A percentile compares a stretch with the other conserved stretches of the same genome.
Conservation (phyloP, 1,140 invertebrate species). For the Procambarus virginalis region DNA sequence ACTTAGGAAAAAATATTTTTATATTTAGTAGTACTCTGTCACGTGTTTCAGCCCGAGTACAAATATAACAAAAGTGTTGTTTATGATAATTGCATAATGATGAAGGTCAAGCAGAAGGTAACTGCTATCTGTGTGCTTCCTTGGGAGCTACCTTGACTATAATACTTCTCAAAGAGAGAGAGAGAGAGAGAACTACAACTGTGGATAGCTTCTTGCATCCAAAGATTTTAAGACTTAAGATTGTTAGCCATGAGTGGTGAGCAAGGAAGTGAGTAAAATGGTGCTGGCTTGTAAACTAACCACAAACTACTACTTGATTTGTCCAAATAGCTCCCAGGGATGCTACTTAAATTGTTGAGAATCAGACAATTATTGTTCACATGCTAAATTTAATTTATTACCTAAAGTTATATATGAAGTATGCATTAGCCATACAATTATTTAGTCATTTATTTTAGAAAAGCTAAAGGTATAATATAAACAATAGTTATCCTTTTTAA, state of each 20-base stretch:
- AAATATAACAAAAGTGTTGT: conserved; percentile 35
- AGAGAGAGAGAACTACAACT: not conserved
- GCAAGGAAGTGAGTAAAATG: not conserved
- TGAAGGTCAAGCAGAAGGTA: not conserved
- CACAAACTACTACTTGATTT: not conserved
- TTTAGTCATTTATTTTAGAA: no score
- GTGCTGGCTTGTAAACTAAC: not conserved
- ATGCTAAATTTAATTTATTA: not conserved
- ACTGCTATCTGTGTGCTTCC: not conserved
- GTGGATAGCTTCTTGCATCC: not conserved
- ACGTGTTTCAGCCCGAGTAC: conserved; percentile 54
- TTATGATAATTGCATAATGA: conserved; percentile 34
- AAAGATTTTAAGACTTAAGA: not conserved
- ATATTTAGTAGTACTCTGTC: conserved; percentile 53
- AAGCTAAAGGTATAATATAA: no score
- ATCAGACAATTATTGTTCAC: not conserved
- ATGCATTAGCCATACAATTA: no score
- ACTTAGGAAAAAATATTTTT: conserved; percentile 60
- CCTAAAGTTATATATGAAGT: no score
- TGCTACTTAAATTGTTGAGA: not conserved
- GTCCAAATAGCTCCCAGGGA: not conserved
- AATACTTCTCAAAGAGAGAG: not conserved
- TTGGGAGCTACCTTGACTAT: not conserved
- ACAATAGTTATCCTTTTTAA: no score
- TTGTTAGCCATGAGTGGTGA: not conserved